A percentile compares a stretch with the other conserved stretches of the same genome.
Evolutionary conservation across 1,140 invertebrate species (phyloP).

Genomic region (Bombus vancouverensis): DNA sequence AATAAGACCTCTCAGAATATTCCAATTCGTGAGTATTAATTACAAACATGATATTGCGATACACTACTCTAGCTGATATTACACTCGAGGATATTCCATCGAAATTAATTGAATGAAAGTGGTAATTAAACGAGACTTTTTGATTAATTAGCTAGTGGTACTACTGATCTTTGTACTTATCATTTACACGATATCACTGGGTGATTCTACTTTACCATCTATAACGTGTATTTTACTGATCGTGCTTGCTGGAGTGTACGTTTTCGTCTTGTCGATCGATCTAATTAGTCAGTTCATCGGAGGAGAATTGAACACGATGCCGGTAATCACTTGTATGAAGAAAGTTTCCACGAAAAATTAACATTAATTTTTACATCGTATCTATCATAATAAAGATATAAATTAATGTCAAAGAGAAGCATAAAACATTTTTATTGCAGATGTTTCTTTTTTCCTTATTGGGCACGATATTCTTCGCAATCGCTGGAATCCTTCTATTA

Average conservation of each 20-base stretch:
- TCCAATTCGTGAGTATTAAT: slow-evolving; percentile 69
- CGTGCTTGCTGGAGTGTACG: slow-evolving; percentile 63
- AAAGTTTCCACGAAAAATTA: not conserved
- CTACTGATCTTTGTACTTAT: slow-evolving; percentile 66
- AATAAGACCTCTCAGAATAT: slow-evolving; percentile 68
- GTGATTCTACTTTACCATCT: slow-evolving; percentile 22
- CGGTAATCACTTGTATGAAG: slow-evolving; percentile 61
- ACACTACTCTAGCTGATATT: too few species aligned
- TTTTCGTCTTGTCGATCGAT: slow-evolving; percentile 71
- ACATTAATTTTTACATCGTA: not conserved
- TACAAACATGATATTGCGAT: not conserved
- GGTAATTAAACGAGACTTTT: not conserved
- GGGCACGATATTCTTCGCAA: slow-evolving; percentile 53
- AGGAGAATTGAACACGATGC: slow-evolving; percentile 50
- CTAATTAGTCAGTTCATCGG: slow-evolving; percentile 70
- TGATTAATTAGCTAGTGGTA: slow-evolving; percentile 52
- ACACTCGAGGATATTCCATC: too few species aligned
- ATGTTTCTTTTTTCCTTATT: slow-evolving; percentile 73
- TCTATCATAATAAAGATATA: not conserved
- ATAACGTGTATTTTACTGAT: slow-evolving; percentile 67
- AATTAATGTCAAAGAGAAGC: not conserved
- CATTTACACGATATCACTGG: slow-evolving; percentile 63
- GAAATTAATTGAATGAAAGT: too few species aligned
- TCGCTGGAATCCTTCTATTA: slow-evolving; percentile 17
- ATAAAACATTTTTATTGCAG: slow-evolving; percentile 49